Evolutionary conservation across 2,113 vertebrate species (phyloP).

Genomic region (Addax nasomaculatus): DNA sequence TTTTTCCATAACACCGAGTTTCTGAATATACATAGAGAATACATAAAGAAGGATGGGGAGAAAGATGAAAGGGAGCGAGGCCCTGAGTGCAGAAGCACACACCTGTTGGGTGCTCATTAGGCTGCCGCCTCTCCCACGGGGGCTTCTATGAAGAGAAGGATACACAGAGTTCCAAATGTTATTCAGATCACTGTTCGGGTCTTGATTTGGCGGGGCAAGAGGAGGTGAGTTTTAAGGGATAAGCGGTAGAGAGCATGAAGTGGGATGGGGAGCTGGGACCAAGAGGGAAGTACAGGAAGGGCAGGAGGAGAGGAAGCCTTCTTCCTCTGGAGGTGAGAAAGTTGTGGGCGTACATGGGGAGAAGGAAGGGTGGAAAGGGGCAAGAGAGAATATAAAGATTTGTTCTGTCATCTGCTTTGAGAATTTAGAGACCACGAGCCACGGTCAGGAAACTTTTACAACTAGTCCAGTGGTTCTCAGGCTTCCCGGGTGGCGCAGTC

Average conservation of each 20-base stretch:
- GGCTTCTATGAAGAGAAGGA: slow-evolving; percentile 1
- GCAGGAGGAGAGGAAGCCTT: neutral
- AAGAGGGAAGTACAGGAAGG: neutral
- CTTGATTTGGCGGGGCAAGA: neutral
- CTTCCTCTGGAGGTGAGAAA: neutral
- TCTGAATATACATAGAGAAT: slow-evolving; percentile 2
- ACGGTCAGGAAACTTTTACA: neutral
- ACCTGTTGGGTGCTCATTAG: neutral
- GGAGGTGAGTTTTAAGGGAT: neutral
- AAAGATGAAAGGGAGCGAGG: neutral
- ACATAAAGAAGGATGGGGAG: neutral
- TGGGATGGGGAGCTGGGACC: neutral
- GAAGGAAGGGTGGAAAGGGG: neutral
- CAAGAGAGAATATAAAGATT: neutral
- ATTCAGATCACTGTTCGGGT: neutral
- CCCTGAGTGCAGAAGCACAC: neutral
- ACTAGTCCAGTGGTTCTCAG: neutral
- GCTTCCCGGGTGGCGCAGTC: neutral
- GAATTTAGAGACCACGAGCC: neutral
- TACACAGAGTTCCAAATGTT: neutral
- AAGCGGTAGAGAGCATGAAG: neutral
- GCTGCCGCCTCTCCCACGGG: accelerated
- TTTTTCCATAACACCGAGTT: neutral
- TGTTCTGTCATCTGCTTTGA: neutral
- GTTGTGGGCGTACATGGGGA: neutral